These are phyloP conservation scores for Eremophila alpestris DNA, from an alignment of 2,797 vertebrate species.

Conservation along the genomic window DNA sequence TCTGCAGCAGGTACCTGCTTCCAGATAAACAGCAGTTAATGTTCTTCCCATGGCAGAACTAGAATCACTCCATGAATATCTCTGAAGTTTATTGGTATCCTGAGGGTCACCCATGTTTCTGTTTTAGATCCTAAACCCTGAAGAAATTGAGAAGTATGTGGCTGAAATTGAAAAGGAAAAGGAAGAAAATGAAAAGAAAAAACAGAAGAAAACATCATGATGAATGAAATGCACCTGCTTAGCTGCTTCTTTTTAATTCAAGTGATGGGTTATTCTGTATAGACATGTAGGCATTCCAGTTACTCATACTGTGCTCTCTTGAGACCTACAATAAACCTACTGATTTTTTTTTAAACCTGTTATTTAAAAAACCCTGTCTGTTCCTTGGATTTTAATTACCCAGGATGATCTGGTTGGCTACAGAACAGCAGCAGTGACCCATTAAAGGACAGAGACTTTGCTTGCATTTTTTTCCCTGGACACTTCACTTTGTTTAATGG, in stretches of 20 bases:
- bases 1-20: neutral
- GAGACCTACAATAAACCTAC: constrained; percentile 73
- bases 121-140: constrained; percentile 81
- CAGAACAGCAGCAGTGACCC: neutral
- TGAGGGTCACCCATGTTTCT: neutral
- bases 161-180: constrained; percentile 87
- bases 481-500: neutral
- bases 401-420: neutral
- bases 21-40: neutral
- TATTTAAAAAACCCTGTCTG: neutral
- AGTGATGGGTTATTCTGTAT: constrained; percentile 47
- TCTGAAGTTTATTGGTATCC: neutral
- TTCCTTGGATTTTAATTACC: neutral
- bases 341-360: constrained; percentile 62
- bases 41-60: neutral
- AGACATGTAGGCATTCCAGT: constrained; percentile 36
- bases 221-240: neutral
- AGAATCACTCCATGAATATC: neutral
- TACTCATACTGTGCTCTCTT: constrained; percentile 28
- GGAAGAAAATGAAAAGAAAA: constrained; percentile 86
- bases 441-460: constrained; percentile 2
- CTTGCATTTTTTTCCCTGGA: neutral
- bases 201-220: constrained; percentile 83
- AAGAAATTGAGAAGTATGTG: constrained; percentile 85
- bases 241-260: constrained; percentile 56